Evolutionary conservation across 1,140 invertebrate species (phyloP).

Genomic region (Drosophila willistoni): DNA sequence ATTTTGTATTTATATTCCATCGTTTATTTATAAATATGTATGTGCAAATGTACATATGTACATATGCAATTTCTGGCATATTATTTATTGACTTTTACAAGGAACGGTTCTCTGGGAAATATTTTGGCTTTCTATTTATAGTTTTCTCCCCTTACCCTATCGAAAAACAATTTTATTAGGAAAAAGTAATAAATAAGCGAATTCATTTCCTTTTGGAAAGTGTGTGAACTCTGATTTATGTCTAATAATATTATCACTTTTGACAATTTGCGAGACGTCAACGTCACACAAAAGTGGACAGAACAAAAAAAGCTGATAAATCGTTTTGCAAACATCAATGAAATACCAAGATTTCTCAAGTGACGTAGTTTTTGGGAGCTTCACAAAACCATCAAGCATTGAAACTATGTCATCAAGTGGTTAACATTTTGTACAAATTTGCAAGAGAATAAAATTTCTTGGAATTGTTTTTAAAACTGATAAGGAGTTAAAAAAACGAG

Average conservation of each 20-base stretch:
- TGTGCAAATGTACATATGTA: neutral
- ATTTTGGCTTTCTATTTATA: neutral
- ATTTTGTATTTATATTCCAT: neutral
- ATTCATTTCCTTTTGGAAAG: slow-evolving; percentile 4
- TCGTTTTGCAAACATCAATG: slow-evolving; percentile 2
- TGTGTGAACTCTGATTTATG: neutral
- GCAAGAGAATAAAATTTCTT: neutral
- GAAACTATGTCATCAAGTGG: neutral
- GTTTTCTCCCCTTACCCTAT: slow-evolving; percentile 20
- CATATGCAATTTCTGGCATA: slow-evolving; percentile 21
- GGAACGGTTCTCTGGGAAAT: slow-evolving; percentile 21
- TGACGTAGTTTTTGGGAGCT: neutral
- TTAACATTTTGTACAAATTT: neutral
- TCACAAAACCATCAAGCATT: neutral
- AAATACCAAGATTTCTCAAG: neutral
- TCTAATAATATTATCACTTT: slow-evolving; percentile 14
- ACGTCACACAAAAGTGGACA: slow-evolving; percentile 5
- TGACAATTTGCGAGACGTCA: neutral
- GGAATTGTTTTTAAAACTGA: neutral
- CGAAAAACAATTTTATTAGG: slow-evolving; percentile 2
- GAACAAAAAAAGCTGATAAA: slow-evolving; percentile 14
- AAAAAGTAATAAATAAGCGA: slow-evolving; percentile 2
- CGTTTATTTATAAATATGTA: no score
- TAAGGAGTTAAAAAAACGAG: neutral
- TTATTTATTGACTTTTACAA: slow-evolving; percentile 44